Evolutionary conservation across 2,113 vertebrate genomes (phyloP).

Genomic region (Chiloscyllium plagiosum): DNA sequence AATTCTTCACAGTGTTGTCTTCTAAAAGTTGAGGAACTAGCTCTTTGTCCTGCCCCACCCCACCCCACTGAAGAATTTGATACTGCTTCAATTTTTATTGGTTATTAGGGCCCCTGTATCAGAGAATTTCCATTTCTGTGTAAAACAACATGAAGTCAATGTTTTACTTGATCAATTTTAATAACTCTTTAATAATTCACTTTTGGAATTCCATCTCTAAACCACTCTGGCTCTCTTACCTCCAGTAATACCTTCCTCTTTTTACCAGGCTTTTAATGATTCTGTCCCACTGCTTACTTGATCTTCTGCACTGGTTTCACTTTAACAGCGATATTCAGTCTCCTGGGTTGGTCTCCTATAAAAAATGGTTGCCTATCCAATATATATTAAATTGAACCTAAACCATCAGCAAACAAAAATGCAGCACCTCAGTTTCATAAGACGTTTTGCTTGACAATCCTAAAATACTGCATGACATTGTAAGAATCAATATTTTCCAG

Average conservation of each 20-base stretch:
- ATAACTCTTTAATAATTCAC: not conserved
- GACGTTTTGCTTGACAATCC: not conserved
- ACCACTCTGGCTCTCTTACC: not conserved
- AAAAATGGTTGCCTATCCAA: not conserved
- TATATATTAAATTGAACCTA: not conserved
- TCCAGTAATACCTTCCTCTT: not conserved
- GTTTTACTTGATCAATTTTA: not conserved
- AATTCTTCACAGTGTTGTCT: not conserved
- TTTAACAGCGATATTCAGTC: not conserved
- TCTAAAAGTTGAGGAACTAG: not conserved
- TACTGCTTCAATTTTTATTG: not conserved
- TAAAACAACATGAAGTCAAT: not conserved
- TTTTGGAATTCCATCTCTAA: not conserved
- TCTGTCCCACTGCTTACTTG: not conserved
- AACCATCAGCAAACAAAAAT: not conserved
- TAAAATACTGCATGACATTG: no score
- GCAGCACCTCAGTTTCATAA: not conserved
- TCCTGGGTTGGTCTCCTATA: not conserved
- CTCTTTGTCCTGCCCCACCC: not conserved
- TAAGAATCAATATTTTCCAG: not conserved
- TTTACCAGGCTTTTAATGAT: not conserved
- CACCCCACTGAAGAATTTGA: not conserved
- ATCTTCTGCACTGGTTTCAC: not conserved
- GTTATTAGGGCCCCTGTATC: not conserved
- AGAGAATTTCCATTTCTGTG: not conserved